phyloP scores from a whole-genome alignment of 1,140 invertebrate genomes.

The Phymorhynchus buccinoides region DNA sequence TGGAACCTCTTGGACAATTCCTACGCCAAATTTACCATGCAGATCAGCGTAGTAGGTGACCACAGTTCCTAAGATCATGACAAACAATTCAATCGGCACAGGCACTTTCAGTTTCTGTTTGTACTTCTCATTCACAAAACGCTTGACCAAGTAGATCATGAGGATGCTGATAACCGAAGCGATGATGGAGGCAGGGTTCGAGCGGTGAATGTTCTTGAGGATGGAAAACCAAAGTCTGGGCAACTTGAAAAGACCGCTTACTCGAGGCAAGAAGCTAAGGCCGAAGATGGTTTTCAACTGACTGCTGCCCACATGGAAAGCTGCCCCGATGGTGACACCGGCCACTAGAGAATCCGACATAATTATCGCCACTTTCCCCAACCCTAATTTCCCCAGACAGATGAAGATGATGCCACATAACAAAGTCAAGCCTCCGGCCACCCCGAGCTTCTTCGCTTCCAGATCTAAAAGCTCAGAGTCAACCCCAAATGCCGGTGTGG shows the following conservation, averaged over 20 bases:
- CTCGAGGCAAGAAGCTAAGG: slow-evolving; percentile 46
- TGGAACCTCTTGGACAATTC: slow-evolving; percentile 31
- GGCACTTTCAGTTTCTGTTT: slow-evolving; percentile 68
- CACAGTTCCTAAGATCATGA: slow-evolving; percentile 42
- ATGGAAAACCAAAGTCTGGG: slow-evolving; percentile 57
- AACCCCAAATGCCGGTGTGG: not conserved
- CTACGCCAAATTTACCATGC: slow-evolving; percentile 17
- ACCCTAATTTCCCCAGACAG: slow-evolving; percentile 68
- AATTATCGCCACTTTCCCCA: slow-evolving; percentile 72
- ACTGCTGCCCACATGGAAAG: slow-evolving; percentile 72
- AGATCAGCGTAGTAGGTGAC: not conserved
- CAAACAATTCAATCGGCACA: slow-evolving; percentile 72
- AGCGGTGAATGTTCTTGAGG: slow-evolving; percentile 58
- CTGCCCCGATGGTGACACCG: slow-evolving; percentile 74
- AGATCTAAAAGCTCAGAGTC: not conserved
- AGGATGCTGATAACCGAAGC: slow-evolving; percentile 65
- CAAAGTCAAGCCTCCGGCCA: slow-evolving; percentile 41
- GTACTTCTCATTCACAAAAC: slow-evolving; percentile 67
- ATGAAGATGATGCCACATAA: slow-evolving; percentile 57
- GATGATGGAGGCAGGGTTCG: slow-evolving; percentile 64
- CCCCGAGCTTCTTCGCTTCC: slow-evolving; percentile 30
- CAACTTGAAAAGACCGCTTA: slow-evolving; percentile 26
- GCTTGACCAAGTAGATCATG: slow-evolving; percentile 69
- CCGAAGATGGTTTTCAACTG: slow-evolving; percentile 73
- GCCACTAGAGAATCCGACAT: slow-evolving; percentile 74